phyloP scores from a whole-genome alignment of 1,140 invertebrate genomes.

The Pomacea maculata region DNA sequence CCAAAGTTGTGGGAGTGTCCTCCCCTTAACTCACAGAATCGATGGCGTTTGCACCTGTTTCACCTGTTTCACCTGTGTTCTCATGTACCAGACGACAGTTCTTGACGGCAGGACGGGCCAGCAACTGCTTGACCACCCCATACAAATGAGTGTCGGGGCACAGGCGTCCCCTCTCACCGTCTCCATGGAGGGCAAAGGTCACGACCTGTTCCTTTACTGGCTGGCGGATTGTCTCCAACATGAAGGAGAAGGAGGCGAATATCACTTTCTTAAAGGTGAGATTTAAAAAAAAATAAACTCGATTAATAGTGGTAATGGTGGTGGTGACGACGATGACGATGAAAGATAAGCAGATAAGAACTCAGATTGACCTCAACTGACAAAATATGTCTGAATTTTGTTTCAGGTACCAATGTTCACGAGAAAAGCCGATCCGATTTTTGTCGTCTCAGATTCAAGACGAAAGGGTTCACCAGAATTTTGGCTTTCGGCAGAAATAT shows the following conservation, averaged over 20 bases:
- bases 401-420: conserved; percentile 71
- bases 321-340: neutral
- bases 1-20: too few species aligned
- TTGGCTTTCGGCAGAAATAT: conserved; percentile 77
- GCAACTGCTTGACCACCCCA: conserved; percentile 70
- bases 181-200: conserved; percentile 72
- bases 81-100: conserved; percentile 70
- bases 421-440: conserved; percentile 75
- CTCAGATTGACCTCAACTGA: neutral
- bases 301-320: neutral
- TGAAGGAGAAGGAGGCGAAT: conserved; percentile 65
- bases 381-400: neutral
- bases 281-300: neutral
- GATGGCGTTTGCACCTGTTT: too few species aligned
- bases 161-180: conserved; percentile 76
- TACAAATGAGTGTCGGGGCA: conserved; percentile 75
- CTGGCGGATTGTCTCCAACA: conserved; percentile 72
- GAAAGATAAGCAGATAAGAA: neutral
- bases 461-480: conserved; percentile 73
- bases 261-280: conserved; percentile 65
- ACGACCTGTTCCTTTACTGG: conserved; percentile 82
- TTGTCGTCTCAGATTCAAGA: conserved; percentile 78
- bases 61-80: neutral
- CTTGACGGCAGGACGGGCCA: conserved; percentile 77
- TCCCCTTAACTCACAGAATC: too few species aligned